phyloP scores from a whole-genome alignment of 2,113 vertebrate species.

The Oryzias woworae region DNA sequence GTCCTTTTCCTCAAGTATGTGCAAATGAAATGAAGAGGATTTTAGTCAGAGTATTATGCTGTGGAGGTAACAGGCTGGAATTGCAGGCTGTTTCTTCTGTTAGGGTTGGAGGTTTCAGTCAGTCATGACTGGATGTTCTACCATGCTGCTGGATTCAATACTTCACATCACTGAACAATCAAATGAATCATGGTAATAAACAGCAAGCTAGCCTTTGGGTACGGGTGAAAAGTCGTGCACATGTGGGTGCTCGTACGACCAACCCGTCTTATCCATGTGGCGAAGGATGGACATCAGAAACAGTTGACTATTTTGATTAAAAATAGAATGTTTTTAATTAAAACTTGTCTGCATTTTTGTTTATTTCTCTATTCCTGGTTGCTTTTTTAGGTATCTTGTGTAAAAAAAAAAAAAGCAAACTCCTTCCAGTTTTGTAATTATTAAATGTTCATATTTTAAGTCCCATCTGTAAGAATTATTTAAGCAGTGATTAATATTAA shows the following conservation, averaged over 20 bases:
- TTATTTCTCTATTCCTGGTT: conserved; percentile 59
- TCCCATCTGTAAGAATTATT: no score
- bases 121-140: conserved; percentile 13
- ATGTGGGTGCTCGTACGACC: conserved; percentile 15
- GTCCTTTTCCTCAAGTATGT: conserved; percentile 11
- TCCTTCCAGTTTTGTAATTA: no score
- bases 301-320: conserved; percentile 77
- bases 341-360: conserved; percentile 53
- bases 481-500: no score
- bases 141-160: conserved; percentile 42
- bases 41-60: conserved; percentile 5
- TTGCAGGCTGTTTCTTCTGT: conserved; percentile 17
- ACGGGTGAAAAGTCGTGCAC: conserved; percentile 2
- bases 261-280: conserved; percentile 40
- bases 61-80: conserved; percentile 7
- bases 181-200: conserved; percentile 46
- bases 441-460: no score
- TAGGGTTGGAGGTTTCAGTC: conserved; percentile 1
- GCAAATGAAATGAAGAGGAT: conserved; percentile 10
- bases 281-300: conserved; percentile 53
- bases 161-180: conserved; percentile 62
- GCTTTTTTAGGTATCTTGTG: conserved; percentile 6
- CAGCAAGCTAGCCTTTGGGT: conserved; percentile 19
- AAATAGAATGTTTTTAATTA: conserved; percentile 78
- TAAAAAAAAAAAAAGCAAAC: no score